These are phyloP conservation scores for Astreopora myriophthalma DNA, from an alignment of 64 coral and sea anemone species.

Conservation along the genomic window DNA sequence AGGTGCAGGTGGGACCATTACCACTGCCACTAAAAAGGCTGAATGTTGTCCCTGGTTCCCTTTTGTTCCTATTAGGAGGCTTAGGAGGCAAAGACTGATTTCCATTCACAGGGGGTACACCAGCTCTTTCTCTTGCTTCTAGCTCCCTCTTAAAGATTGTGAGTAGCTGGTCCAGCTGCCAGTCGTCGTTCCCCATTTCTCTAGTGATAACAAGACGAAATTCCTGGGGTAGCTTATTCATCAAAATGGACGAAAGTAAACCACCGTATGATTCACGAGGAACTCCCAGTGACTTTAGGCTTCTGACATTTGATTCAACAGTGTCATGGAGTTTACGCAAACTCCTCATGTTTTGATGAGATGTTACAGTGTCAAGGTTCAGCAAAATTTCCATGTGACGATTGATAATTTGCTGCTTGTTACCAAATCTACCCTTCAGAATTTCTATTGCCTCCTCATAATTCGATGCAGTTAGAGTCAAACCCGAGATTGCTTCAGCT, in stretches of 20 bases:
- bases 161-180: background rate
- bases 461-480: conserved; percentile 24
- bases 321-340: background rate
- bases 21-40: background rate
- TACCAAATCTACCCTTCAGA: conserved; percentile 28
- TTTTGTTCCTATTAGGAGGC: too few relatives aligned
- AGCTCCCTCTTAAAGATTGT: background rate
- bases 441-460: conserved; percentile 32
- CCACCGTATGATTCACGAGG: conserved; percentile 9
- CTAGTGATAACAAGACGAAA: background rate
- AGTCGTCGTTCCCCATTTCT: conserved; percentile 1
- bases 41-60: too few relatives aligned
- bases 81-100: background rate
- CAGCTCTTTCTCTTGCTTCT: background rate
- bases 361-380: background rate
- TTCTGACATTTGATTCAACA: conserved; percentile 30
- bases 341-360: background rate
- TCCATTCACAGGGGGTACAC: background rate
- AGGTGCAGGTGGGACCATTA: background rate
- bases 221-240: conserved; percentile 20
- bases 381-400: conserved; percentile 15
- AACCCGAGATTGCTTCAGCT: background rate
- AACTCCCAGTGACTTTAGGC: background rate
- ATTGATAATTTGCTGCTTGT: background rate
- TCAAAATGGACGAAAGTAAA: conserved; percentile 10